Conservation (phyloP, 2,888 invertebrate genomes). For the Eupeodes luniger region DNA sequence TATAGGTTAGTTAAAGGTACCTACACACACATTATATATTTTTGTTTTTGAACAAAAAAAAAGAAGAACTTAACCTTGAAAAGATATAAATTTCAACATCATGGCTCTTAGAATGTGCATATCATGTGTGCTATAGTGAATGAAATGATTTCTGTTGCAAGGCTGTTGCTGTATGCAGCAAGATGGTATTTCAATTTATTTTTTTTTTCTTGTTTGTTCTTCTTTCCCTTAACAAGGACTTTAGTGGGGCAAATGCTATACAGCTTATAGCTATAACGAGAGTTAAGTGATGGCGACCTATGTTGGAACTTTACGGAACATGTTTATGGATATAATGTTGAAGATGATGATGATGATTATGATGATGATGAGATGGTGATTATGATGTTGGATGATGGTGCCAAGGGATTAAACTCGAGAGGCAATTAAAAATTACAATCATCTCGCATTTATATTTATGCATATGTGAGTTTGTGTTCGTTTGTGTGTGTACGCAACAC, state of each 20-base stretch:
- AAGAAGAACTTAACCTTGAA: conserved; percentile 60
- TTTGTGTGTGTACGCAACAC: background rate
- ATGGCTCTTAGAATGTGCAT: conserved; percentile 59
- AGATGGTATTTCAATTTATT: conserved; percentile 38
- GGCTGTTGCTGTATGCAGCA: conserved; percentile 7
- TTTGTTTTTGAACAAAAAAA: background rate
- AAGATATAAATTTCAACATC: conserved; percentile 25
- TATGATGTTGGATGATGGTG: conserved; percentile 28
- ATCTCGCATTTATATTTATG: conserved; percentile 24
- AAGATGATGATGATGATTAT: conserved; percentile 4
- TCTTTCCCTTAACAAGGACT: conserved; percentile 48
- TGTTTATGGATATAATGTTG: conserved; percentile 25
- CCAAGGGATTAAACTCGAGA: conserved; percentile 54
- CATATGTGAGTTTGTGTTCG: background rate
- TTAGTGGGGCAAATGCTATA: conserved; percentile 25
- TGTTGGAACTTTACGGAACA: conserved; percentile 9
- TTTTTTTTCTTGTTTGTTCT: conserved; percentile 3
- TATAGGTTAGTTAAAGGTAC: background rate
- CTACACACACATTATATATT: background rate
- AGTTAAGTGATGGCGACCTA: conserved; percentile 38
- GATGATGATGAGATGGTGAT: conserved; percentile 10
- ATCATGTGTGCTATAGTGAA: conserved; percentile 55
- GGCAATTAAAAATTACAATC: conserved; percentile 72
- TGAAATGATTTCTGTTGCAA: conserved; percentile 46
- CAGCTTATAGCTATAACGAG: conserved; percentile 10